Base-by-base conservation (phyloP, 1,140 invertebrate genomes). In the Macrobrachium rosenbergii region DNA sequence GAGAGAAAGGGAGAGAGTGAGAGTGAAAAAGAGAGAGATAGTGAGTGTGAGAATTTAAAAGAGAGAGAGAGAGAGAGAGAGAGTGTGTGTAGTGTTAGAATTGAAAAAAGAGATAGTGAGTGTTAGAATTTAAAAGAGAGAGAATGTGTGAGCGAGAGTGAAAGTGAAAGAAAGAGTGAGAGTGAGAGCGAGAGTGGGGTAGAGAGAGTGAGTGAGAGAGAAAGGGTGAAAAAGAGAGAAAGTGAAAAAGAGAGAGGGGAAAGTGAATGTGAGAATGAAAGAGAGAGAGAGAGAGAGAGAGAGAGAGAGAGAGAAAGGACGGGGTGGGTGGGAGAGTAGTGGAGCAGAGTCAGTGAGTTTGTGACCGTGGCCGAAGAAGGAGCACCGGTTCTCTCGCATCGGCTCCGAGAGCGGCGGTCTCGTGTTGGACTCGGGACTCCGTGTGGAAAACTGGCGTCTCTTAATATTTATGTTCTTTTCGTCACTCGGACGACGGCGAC, bases 341-440 rank as follows among this genome's bases (percentile, higher is more conserved):
- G 64, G 83, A 14, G 37, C 6, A 76, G 75, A 58, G 83, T 75
- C 75, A 84, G 83, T 84, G 28, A 84, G 83, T 73, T 84, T 84
- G 83, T 84, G 83, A 78, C 59, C 83, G 75, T 84, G 59, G 75
- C 60, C 12, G 28, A 59, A 73, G 73, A 19, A 78, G 73, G 73
- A n/a, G n/a, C n/a, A 84, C 83, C 17, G 37, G 21, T 23, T 58
- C 19, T 19, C 76, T 28, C 28, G 28, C 21, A 59, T 23, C 76
- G n/a, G 52, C 63, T n/a, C 72, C 82, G 52, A 19, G 59, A 19
- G 59, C 60, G 23, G 64, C 58, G 28, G 59, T 37, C 58, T 45
- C 72, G 82, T 23, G 28, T 52, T 23, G 37, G 19, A 10, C 82
- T 73, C 72, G 82, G 69, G 28, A 21, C 72, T 76, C 82, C 28